Percentiles rank a stretch among this genome's conserved stretches.
Evolutionary conservation across 2,113 vertebrate genomes (phyloP).

Genomic region (Elachura formosa): DNA sequence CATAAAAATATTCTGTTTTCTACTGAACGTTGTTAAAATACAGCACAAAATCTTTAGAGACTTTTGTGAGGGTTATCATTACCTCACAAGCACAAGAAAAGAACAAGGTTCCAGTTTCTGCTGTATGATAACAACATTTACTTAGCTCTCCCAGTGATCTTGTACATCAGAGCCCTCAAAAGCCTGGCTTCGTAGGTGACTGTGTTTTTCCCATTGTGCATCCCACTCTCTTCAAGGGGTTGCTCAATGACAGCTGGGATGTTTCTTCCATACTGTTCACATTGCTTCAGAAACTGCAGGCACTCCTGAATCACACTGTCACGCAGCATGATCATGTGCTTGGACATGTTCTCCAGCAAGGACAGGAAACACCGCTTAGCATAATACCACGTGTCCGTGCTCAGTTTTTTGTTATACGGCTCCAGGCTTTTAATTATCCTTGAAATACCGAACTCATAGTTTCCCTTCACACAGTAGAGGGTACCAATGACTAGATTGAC

Average conservation of each 20-base stretch:
- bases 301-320: conserved; percentile 87
- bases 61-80: neutral
- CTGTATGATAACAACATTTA: conserved; percentile 11
- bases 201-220: conserved; percentile 88
- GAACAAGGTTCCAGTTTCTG: neutral
- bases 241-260: conserved; percentile 89
- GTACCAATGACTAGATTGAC: conserved; percentile 98
- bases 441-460: conserved; percentile 96
- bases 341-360: conserved; percentile 95
- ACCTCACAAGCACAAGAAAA: neutral
- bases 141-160: conserved; percentile 85
- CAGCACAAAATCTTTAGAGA: neutral
- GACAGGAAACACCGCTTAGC: conserved; percentile 95
- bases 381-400: conserved; percentile 96
- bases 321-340: conserved; percentile 86
- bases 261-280: conserved; percentile 85
- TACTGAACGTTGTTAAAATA: neutral
- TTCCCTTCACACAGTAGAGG: conserved; percentile 93
- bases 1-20: neutral
- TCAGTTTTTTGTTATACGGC: conserved; percentile 93
- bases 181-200: conserved; percentile 92
- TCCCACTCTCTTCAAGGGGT: conserved; percentile 85
- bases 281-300: conserved; percentile 91
- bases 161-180: conserved; percentile 87
- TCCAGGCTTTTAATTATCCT: conserved; percentile 95